Evolutionary conservation across 2,888 invertebrate genomes (phyloP).

Genomic region (Matsumyia berberina): DNA sequence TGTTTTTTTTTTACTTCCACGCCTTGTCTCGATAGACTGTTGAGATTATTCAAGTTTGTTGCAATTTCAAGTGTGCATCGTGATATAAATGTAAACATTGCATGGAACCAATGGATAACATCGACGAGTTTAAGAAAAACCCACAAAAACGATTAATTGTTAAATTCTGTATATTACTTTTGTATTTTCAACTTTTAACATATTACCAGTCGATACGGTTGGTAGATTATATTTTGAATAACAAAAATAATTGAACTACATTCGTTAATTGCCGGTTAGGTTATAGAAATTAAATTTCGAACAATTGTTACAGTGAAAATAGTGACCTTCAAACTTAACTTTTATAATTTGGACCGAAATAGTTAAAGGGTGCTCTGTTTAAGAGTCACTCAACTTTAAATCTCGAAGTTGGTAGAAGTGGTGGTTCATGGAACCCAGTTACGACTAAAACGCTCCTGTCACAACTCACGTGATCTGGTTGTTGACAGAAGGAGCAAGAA

Average conservation of each 20-base stretch:
- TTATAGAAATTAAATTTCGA: background rate
- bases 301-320: background rate
- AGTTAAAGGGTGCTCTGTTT: too few relatives aligned
- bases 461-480: too few relatives aligned
- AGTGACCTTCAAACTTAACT: too few relatives aligned
- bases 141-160: background rate
- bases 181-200: slow-evolving; percentile 4
- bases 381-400: too few relatives aligned
- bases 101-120: background rate
- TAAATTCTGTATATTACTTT: slow-evolving; percentile 4
- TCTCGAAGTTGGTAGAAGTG: too few relatives aligned
- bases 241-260: background rate
- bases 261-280: background rate
- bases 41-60: background rate
- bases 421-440: too few relatives aligned
- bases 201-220: slow-evolving; percentile 3
- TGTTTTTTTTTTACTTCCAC: background rate
- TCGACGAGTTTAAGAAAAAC: background rate
- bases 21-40: background rate
- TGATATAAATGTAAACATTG: background rate
- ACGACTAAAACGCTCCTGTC: too few relatives aligned
- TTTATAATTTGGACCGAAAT: too few relatives aligned
- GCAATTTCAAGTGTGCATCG: background rate
- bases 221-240: background rate
- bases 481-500: too few relatives aligned